A percentile compares a stretch with the other conserved stretches of the same genome.
phyloP scores from a whole-genome alignment of 2,113 vertebrate species.

The Dromaius novaehollandiae region DNA sequence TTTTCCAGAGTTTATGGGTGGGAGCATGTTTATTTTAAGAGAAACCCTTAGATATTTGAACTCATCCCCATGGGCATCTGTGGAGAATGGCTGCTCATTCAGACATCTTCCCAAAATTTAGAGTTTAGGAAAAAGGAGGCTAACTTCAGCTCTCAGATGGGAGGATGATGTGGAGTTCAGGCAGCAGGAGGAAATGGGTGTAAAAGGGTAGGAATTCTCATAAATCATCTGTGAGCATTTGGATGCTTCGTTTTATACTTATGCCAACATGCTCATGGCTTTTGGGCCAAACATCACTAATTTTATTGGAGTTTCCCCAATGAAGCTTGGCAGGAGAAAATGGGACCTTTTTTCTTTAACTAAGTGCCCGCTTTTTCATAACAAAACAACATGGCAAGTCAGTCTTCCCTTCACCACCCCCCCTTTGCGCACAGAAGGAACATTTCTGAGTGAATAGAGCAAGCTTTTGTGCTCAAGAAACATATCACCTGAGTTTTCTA shows the following conservation, averaged over 20 bases:
- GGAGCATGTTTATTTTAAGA: background rate
- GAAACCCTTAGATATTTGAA: background rate
- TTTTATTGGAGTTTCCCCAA: constrained; percentile 48
- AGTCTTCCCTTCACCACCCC: background rate
- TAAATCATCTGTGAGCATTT: constrained; percentile 21
- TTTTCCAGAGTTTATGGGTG: background rate
- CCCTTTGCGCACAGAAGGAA: background rate
- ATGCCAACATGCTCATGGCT: background rate
- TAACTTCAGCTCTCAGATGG: background rate
- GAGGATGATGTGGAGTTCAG: background rate
- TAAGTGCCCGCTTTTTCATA: background rate
- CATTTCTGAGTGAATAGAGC: background rate
- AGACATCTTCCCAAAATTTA: background rate
- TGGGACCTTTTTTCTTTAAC: constrained; percentile 3
- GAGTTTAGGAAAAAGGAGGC: background rate
- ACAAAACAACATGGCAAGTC: constrained; percentile 20
- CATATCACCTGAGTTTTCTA: background rate
- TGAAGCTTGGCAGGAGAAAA: constrained; percentile 39
- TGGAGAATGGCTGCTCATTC: background rate
- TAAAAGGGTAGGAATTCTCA: constrained; percentile 24
- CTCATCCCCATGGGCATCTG: background rate
- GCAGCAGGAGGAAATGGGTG: constrained; percentile 32
- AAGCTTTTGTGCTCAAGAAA: constrained; percentile 3
- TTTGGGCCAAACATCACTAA: constrained; percentile 36
- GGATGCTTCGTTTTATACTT: constrained; percentile 9